Percentiles rank a stretch among this genome's conserved stretches.
phyloP scores from a whole-genome alignment of 2,888 invertebrate genomes.

The Hesperia comma region DNA sequence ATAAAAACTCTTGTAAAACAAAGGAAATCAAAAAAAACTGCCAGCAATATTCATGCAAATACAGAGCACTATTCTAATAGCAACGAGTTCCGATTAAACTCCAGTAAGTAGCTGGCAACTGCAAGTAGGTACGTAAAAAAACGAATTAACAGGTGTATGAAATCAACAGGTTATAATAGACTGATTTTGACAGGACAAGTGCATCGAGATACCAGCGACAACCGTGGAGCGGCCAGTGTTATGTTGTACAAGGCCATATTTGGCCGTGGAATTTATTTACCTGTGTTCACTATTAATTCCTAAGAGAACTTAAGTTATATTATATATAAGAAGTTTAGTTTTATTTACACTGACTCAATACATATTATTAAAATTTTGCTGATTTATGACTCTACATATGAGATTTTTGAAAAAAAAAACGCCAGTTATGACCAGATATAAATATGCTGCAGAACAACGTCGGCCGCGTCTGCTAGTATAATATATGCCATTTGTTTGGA shows the following conservation, averaged over 20 bases:
- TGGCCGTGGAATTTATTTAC: too few relatives aligned
- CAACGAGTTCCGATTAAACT: slow-evolving; percentile 37
- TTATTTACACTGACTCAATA: too few relatives aligned
- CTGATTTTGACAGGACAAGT: slow-evolving; percentile 65
- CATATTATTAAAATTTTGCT: too few relatives aligned
- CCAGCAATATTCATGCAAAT: slow-evolving; percentile 30
- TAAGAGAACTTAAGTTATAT: too few relatives aligned
- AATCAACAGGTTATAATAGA: slow-evolving; percentile 58
- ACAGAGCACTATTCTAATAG: slow-evolving; percentile 30
- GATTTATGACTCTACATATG: too few relatives aligned
- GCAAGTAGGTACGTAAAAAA: slow-evolving; percentile 42
- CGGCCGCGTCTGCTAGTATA: too few relatives aligned
- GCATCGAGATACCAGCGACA: slow-evolving; percentile 37
- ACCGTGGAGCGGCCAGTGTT: slow-evolving; percentile 15
- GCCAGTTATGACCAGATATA: too few relatives aligned
- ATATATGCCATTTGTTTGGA: too few relatives aligned
- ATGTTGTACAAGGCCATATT: neutral
- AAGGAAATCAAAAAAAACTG: slow-evolving; percentile 29
- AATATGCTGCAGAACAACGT: too few relatives aligned
- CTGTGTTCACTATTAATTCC: too few relatives aligned
- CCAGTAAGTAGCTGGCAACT: slow-evolving; percentile 37
- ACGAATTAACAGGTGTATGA: slow-evolving; percentile 56
- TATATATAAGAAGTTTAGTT: too few relatives aligned
- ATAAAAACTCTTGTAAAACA: slow-evolving; percentile 8
- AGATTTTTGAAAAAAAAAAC: too few relatives aligned